Evolutionary conservation across 2,113 vertebrate genomes (phyloP), one percentile per base, ranked within the genome.

Genomic region (Chaetorhynchus papuensis): DNA sequence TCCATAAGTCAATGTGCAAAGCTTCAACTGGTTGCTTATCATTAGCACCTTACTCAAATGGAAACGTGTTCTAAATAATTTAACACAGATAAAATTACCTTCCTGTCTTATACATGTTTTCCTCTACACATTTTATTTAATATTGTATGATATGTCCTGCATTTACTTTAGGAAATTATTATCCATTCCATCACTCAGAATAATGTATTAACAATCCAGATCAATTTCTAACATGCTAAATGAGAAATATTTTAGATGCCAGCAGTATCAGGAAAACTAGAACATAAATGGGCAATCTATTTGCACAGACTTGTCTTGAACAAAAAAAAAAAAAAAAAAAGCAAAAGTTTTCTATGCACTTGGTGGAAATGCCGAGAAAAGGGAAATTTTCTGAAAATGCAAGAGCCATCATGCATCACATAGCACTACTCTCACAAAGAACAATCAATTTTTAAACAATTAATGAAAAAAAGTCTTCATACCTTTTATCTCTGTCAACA

Each of bases 21-120:
- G 42, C 44, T 72, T 92, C 72, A 96, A 92, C 87, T 93, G 78
- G 68, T 35, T 95, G 23, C 42, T 96, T 94, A 96, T 83, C 69
- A 85, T 96, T 93, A 96, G 39, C 33, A 94, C 80, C 77, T 69
- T 89, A 82, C 80, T 97, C 94, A 91, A 94, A 96, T 95, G 78
- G 56, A 78, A 96, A 94, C 76, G 74, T 80, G 49, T 57, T 79
- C 45, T 96, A 90, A 78, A 96, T 96, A 90, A 97, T 92, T 97
- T 79, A 97, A 84, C 21, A 86, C 24, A 92, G 71, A 95, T 88
- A 59, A 97, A 93, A 95, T 93, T 96, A 95, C 44, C 72, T 90
- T 86, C 45, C 82, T 86, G 49, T 84, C 91, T 78, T 83, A 61
- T 90, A 70, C 86, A 72, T 93, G 56, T 53, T 69, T 52, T 64